Evolutionary conservation across 2,888 invertebrate genomes (phyloP), one percentile per base, ranked within the genome.

Genomic region (Agrochola macilenta): DNA sequence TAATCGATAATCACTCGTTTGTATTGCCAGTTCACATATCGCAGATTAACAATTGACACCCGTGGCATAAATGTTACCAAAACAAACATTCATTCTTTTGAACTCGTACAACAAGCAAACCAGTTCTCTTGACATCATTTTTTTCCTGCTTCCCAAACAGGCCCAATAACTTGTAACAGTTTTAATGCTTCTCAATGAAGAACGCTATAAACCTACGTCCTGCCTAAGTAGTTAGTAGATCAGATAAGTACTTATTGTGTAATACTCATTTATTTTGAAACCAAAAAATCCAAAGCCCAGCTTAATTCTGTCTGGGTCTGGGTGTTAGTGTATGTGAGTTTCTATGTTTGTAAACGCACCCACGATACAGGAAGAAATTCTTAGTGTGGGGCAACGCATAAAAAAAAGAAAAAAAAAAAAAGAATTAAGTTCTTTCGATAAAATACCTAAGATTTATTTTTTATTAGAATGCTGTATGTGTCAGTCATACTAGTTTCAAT

Each of bases 21-120:
- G 0, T 52, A 20, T 57, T 30, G 30, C 14, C 57, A 52, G 76
- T 69, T 76, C 76, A 86, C 61, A 69, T 65, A 71, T 71, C 70
- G 60, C 43, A 52, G 46, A 71, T 85, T 72, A 79, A 71, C 39
- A 46, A 71, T 74, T 79, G 76, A 74, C 75, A 68, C 0, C 69
- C 63, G 39, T 77, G 78, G 70, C 78, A 78, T 52, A 39, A 58
- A 63, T 74, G 49, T 74, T 74, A 69, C 57, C 35, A 71, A 77
- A 71, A 69, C 43, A 54, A 81, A 82, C 61, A 63, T 20, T 64
- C n/a, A 49, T 49, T 73, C 9, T 58, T 69, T 58, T n/a, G 14
- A 58, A 52, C 30, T 57, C 49, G 3, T 52, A n/a, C 35, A 64
- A 60, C 14, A 69, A 60, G n/a, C 30, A 58, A 68, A 61, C 66